These are phyloP conservation scores for Magallana gigas DNA, from an alignment of 1,140 invertebrate genomes.

Conservation along the genomic window DNA sequence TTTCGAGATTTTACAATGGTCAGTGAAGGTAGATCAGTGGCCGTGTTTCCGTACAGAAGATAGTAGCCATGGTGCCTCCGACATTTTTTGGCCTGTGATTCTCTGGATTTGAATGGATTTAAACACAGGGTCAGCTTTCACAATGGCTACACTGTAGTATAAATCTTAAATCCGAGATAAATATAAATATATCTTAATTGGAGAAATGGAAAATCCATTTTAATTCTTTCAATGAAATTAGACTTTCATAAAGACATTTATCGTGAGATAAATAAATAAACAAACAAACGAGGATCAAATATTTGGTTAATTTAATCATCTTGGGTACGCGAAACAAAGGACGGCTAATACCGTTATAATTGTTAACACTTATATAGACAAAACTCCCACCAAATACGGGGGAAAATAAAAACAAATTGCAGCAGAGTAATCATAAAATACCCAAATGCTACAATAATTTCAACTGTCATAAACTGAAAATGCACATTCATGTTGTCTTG, in stretches of 20 bases:
- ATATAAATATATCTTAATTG: no score
- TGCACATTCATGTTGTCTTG: background rate
- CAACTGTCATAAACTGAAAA: background rate
- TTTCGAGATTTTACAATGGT: background rate
- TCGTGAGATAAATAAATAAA: background rate
- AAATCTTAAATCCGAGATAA: background rate
- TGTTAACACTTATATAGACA: background rate
- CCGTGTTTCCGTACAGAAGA: background rate
- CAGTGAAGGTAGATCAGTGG: background rate
- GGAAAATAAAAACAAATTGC: background rate
- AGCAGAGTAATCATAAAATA: conserved; percentile 15
- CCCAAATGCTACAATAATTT: background rate
- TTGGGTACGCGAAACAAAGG: background rate
- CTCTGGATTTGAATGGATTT: conserved; percentile 31
- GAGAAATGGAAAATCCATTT: background rate
- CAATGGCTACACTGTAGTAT: background rate
- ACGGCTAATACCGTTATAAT: background rate
- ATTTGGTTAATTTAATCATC: conserved; percentile 15
- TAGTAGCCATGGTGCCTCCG: conserved; percentile 11
- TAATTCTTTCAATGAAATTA: background rate
- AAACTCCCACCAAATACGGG: background rate
- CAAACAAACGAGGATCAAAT: background rate
- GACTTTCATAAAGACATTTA: background rate
- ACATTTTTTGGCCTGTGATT: conserved; percentile 37
- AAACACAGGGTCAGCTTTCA: background rate